A percentile compares a stretch with the other conserved stretches of the same genome.
phyloP scores from a whole-genome alignment of 2,113 vertebrate genomes.

The Setophaga coronata region DNA sequence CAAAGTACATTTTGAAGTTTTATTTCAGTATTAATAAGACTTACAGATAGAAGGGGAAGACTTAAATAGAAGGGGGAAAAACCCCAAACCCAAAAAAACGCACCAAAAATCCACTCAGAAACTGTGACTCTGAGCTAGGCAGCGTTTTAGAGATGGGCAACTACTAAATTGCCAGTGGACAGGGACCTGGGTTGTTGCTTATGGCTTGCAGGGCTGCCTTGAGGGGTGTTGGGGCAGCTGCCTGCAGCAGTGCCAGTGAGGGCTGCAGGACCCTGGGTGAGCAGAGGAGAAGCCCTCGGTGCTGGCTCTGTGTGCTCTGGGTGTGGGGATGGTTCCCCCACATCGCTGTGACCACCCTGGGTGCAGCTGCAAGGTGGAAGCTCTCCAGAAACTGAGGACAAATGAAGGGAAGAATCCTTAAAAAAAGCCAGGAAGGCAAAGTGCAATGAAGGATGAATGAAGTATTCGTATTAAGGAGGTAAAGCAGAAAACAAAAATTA shows the following conservation, averaged over 20 bases:
- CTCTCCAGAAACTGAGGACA: background rate
- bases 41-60: background rate
- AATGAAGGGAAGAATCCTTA: background rate
- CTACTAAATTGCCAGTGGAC: background rate
- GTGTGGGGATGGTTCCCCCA: background rate
- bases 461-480: background rate
- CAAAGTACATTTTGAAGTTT: conserved; percentile 42
- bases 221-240: background rate
- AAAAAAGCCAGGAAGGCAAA: background rate
- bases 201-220: conserved; percentile 21
- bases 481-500: background rate
- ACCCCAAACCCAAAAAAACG: accelerated
- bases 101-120: background rate
- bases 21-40: conserved; percentile 35
- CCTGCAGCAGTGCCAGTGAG: background rate
- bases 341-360: accelerated
- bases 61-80: background rate
- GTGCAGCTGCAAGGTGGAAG: background rate
- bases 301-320: background rate
- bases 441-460: background rate
- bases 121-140: background rate
- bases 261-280: background rate
- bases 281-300: accelerated
- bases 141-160: conserved; percentile 12
- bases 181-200: background rate